phyloP scores from a whole-genome alignment of 2,113 vertebrate species.

The Oceanodroma tethys region DNA sequence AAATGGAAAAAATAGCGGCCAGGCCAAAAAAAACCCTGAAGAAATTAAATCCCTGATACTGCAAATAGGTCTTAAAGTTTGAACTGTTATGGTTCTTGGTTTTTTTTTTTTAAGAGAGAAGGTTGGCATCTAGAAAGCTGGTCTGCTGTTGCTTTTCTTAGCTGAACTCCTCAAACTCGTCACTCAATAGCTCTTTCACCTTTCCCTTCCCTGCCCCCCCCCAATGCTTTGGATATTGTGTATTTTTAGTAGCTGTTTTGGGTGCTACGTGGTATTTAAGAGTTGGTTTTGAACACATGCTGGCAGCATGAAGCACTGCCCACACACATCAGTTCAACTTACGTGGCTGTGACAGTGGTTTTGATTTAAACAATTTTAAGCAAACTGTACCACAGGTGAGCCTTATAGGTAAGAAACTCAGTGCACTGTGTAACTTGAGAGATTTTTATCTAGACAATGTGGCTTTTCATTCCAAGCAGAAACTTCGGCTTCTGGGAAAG shows the following conservation, averaged over 20 bases:
- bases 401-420: neutral
- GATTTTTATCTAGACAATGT: neutral
- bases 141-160: neutral
- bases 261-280: neutral
- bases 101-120: neutral
- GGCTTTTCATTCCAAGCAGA: neutral
- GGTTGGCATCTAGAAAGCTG: neutral
- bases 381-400: neutral
- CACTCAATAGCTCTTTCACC: neutral
- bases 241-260: neutral
- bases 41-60: neutral
- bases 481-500: neutral
- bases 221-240: neutral
- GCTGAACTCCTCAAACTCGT: neutral
- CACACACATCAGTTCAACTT: neutral
- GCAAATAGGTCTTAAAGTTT: neutral
- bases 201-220: neutral
- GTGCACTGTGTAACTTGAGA: neutral
- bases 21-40: neutral
- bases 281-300: neutral
- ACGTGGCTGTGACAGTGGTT: accelerated
- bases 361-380: neutral
- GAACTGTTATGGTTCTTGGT: neutral
- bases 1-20: neutral
- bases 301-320: neutral